Evolutionary conservation across 2,888 invertebrate genomes (phyloP).

Genomic region (Tipula unca): DNA sequence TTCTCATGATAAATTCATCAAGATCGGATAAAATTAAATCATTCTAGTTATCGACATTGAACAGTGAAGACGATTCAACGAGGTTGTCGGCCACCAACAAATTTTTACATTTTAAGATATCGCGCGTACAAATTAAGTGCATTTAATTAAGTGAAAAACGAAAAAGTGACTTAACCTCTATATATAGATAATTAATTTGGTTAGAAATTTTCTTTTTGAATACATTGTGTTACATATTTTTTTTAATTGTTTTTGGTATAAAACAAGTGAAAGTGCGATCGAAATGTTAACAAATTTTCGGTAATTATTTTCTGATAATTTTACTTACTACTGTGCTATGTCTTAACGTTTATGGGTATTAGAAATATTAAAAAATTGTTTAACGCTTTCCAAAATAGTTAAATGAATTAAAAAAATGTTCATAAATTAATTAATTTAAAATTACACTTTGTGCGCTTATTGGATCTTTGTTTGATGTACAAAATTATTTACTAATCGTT

Average conservation of each 20-base stretch:
- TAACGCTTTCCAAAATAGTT: not conserved
- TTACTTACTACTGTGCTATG: no score
- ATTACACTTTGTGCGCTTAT: not conserved
- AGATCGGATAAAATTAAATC: not conserved
- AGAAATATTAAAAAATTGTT: not conserved
- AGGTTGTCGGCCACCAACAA: no score
- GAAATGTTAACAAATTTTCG: not conserved
- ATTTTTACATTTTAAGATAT: not conserved
- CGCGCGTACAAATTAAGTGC: no score
- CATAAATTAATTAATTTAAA: not conserved
- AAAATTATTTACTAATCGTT: not conserved
- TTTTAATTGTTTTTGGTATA: not conserved
- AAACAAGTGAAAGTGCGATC: slow-evolving; percentile 14
- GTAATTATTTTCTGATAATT: not conserved
- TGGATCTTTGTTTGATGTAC: not conserved
- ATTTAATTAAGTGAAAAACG: not conserved
- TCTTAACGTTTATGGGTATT: no score
- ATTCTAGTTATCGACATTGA: slow-evolving; percentile 8
- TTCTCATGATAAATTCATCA: not conserved
- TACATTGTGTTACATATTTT: not conserved
- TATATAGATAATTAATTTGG: not conserved
- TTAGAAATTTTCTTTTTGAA: not conserved
- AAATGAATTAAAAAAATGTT: not conserved
- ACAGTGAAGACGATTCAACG: not conserved
- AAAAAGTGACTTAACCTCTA: not conserved